Conservation (phyloP, 92 coral and sea anemone species). For the Phymanthus crucifer region DNA sequence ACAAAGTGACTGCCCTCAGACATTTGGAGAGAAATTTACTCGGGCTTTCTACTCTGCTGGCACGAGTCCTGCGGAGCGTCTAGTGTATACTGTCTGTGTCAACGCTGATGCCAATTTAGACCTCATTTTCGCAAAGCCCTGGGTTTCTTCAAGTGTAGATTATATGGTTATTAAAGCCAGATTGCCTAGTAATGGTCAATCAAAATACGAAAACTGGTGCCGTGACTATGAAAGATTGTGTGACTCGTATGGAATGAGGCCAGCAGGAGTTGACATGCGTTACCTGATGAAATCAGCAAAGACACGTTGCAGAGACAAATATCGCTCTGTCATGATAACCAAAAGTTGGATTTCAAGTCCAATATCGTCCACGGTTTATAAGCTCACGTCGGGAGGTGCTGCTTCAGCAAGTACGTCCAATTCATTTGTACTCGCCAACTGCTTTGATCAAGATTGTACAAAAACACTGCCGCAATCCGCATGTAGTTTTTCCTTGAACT, state of each 20-base stretch:
- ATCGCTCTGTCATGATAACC: slow-evolving; percentile 42
- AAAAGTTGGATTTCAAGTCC: slow-evolving; percentile 13
- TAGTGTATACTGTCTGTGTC: slow-evolving; percentile 58
- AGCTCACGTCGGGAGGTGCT: not conserved
- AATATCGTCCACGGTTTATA: not conserved
- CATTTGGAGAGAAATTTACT: slow-evolving; percentile 17
- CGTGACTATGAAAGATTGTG: slow-evolving; percentile 58
- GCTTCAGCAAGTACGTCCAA: slow-evolving; percentile 22
- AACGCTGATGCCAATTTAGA: slow-evolving; percentile 55
- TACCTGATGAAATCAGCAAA: not conserved
- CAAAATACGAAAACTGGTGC: slow-evolving; percentile 60
- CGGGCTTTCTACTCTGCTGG: slow-evolving; percentile 33
- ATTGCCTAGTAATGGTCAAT: slow-evolving; percentile 41
- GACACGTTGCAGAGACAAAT: slow-evolving; percentile 38
- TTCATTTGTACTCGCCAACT: slow-evolving; percentile 47
- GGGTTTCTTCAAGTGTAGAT: not conserved
- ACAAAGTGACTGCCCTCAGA: slow-evolving; percentile 31
- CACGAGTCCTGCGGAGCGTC: slow-evolving; percentile 13
- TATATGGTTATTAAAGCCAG: slow-evolving; percentile 37
- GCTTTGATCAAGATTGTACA: slow-evolving; percentile 28
- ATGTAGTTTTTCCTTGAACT: slow-evolving; percentile 34
- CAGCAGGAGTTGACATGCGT: slow-evolving; percentile 41
- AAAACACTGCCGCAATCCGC: slow-evolving; percentile 29
- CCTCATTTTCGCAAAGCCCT: slow-evolving; percentile 26
- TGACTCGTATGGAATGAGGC: slow-evolving; percentile 52